Conservation (phyloP, 2,888 invertebrate species). For the Epinotia bilunana region DNA sequence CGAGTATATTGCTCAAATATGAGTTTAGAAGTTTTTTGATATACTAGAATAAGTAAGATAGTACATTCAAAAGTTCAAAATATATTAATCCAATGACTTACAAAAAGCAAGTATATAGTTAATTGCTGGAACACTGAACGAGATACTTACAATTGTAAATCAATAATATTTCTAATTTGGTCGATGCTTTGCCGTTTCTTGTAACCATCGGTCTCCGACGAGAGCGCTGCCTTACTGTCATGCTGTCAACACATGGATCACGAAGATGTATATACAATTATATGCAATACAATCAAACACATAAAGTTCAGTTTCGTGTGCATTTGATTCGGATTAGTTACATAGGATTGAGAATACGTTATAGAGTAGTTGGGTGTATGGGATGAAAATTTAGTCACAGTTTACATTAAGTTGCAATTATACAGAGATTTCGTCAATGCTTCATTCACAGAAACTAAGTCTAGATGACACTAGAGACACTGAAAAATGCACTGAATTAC, state of each 20-base stretch:
- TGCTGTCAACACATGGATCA: slow-evolving; percentile 77
- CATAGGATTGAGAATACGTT: slow-evolving; percentile 8
- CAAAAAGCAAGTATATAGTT: too few species aligned
- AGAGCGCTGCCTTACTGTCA: slow-evolving; percentile 64
- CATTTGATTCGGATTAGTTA: slow-evolving; percentile 30
- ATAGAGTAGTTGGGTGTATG: neutral
- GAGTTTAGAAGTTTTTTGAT: neutral
- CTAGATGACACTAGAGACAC: neutral
- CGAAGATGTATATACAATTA: slow-evolving; percentile 48
- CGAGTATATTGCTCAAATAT: neutral
- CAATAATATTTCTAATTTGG: slow-evolving; percentile 67
- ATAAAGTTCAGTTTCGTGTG: slow-evolving; percentile 31
- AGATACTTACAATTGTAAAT: slow-evolving; percentile 61
- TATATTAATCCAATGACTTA: neutral
- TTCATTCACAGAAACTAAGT: neutral
- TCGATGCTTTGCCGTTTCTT: slow-evolving; percentile 61
- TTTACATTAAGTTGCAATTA: neutral
- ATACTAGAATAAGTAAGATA: neutral
- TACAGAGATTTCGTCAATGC: neutral
- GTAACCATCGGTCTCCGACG: slow-evolving; percentile 59
- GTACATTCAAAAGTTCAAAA: neutral
- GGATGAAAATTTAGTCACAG: slow-evolving; percentile 12
- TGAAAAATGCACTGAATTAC: neutral
- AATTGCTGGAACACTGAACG: neutral
- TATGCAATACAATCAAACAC: slow-evolving; percentile 25